These are phyloP conservation scores for Acrocera orbiculus DNA, from an alignment of 2,888 invertebrate genomes.

Conservation along the genomic window DNA sequence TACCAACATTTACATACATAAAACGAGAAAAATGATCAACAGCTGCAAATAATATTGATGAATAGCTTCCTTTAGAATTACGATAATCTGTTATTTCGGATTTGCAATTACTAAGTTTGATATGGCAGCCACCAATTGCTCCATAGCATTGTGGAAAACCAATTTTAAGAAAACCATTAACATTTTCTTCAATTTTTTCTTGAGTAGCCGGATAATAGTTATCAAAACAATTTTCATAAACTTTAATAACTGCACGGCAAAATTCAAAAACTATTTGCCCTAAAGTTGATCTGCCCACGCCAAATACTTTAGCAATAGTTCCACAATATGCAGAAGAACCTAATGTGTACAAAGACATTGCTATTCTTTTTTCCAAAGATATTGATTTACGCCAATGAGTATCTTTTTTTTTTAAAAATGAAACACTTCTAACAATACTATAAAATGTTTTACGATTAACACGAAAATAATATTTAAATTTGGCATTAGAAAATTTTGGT, in stretches of 20 bases:
- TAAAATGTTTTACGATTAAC: neutral
- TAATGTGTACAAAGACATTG: neutral
- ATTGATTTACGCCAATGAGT: neutral
- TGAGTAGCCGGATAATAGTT: neutral
- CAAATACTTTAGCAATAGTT: neutral
- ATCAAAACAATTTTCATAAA: neutral
- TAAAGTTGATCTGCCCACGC: neutral
- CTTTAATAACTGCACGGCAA: neutral
- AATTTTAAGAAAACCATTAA: slow-evolving; percentile 3
- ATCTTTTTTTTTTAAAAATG: neutral
- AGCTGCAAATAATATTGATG: too few relatives aligned
- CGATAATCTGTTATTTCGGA: too few relatives aligned
- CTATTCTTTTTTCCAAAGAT: neutral
- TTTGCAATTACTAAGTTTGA: slow-evolving; percentile 5
- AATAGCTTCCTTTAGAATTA: too few relatives aligned
- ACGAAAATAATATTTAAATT: neutral
- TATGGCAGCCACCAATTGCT: slow-evolving; percentile 7
- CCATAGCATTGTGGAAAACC: slow-evolving; percentile 6
- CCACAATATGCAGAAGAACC: neutral
- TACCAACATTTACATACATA: slow-evolving; percentile 6
- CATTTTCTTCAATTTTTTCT: slow-evolving; percentile 2
- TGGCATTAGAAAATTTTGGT: neutral
- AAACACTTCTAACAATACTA: neutral
- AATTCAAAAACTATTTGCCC: neutral
- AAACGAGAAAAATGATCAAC: slow-evolving; percentile 7